A percentile compares a stretch with the other conserved stretches of the same genome.
phyloP scores from a whole-genome alignment of 2,888 invertebrate species.

The Allophyes oxyacanthae region DNA sequence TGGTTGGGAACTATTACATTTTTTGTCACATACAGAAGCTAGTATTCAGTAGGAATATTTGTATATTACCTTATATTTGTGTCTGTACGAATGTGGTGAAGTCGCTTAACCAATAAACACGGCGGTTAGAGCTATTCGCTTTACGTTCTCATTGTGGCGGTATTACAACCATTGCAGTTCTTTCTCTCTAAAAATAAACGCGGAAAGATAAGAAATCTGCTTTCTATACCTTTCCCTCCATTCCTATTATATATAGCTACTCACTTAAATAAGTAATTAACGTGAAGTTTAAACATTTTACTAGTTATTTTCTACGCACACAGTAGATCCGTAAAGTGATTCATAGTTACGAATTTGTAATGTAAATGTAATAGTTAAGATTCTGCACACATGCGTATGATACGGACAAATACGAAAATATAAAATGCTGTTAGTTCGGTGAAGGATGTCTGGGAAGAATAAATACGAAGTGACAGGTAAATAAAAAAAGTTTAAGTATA shows the following conservation, averaged over 20 bases:
- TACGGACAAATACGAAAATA: conserved; percentile 36
- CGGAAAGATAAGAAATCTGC: conserved; percentile 16
- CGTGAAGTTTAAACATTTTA: conserved; percentile 5
- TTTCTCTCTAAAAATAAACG: conserved; percentile 33
- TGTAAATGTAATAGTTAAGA: conserved; percentile 41
- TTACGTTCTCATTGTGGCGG: conserved; percentile 14
- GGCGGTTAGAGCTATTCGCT: conserved; percentile 15
- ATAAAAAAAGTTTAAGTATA: conserved; percentile 13
- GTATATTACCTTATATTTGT: not conserved
- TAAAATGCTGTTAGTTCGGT: conserved; percentile 22
- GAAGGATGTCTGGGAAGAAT: conserved; percentile 29
- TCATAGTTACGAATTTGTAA: conserved; percentile 32
- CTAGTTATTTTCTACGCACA: conserved; percentile 16
- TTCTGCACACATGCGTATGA: conserved; percentile 29
- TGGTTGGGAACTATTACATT: no score
- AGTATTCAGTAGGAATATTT: not conserved
- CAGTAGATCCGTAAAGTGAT: conserved; percentile 26
- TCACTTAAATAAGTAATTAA: conserved; percentile 13
- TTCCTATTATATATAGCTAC: not conserved
- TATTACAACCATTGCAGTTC: conserved; percentile 7
- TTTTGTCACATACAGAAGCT: no score
- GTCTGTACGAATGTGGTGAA: conserved; percentile 4
- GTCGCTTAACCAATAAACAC: conserved; percentile 13
- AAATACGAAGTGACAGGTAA: conserved; percentile 24
- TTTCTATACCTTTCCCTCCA: conserved; percentile 32